Evolutionary conservation across 2,888 invertebrate species (phyloP), one percentile per base, ranked within the genome.

Genomic region (Cephalotes varians): DNA sequence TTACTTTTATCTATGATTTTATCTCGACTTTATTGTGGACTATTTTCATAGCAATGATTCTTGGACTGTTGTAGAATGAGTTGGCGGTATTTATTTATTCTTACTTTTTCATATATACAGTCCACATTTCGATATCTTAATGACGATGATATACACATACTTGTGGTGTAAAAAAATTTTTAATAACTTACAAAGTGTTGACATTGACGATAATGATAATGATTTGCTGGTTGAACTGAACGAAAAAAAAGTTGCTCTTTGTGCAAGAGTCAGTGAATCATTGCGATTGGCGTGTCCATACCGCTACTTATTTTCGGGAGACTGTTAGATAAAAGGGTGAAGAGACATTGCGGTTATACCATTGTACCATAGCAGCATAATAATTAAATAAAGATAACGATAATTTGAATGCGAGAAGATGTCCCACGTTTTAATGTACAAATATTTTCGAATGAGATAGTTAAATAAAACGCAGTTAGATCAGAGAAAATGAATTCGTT

Each of bases 321-420:
- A 86, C 81, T 88, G 84, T 83, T 88, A 87, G 87, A 77, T 71
- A 88, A 69, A 90, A 87, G 90, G 92, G 91, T 92, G 91, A 90
- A 90, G 91, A 93, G 92, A 93, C 93, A 92, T 92, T 93, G 92
- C 92, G 93, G 92, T 93, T 93, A 93, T 93, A 93, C 93, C 92
- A 92, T 92, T 93, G 93, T 93, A 93, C 92, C 92, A 93, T 93
- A 93, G 92, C 92, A 93, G 93, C 93, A 93, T 93, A 92, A 93
- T 93, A 92, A 91, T 91, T 85, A 88, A 93, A 92, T 91, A 92
- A 92, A 93, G 88, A 84, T 92, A 91, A 92, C 85, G 88, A 90
- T 92, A 91, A 93, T 92, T 92, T 90, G 90, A 91, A 92, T 92
- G 92, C 92, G 92, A 93, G 88, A 90, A 90, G 88, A 91, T 91